These are phyloP conservation scores for Drosophila teissieri DNA, from an alignment of 1,140 invertebrate genomes.

Conservation along the genomic window DNA sequence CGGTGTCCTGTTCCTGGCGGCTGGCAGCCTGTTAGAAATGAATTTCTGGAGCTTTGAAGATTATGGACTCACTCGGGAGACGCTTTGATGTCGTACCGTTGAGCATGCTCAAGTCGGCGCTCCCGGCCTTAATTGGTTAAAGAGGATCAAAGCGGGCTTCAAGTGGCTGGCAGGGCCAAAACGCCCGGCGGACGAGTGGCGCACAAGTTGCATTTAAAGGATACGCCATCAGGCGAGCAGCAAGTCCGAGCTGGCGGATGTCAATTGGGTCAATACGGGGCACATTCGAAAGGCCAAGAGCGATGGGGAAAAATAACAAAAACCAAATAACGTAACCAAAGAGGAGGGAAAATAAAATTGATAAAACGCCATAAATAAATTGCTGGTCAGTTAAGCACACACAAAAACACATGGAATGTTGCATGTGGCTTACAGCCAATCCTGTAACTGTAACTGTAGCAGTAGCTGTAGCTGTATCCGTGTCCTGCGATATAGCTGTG, in stretches of 20 bases:
- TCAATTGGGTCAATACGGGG: neutral
- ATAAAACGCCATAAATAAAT: conserved; percentile 79
- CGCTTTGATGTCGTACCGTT: conserved; percentile 76
- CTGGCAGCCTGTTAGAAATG: conserved; percentile 71
- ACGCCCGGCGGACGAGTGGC: conserved; percentile 25
- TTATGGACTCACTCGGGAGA: conserved; percentile 75
- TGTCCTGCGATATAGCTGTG: conserved; percentile 2
- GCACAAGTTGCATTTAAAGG: conserved; percentile 83
- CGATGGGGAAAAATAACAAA: neutral
- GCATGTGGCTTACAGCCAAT: conserved; percentile 34
- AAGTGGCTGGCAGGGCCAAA: conserved; percentile 41
- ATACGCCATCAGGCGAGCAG: conserved; percentile 79
- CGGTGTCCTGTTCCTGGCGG: conserved; percentile 18
- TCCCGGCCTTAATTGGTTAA: conserved; percentile 63
- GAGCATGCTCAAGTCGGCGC: conserved; percentile 64
- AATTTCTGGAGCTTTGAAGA: conserved; percentile 84
- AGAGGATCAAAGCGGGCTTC: conserved; percentile 74
- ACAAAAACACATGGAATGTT: conserved; percentile 24
- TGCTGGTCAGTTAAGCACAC: conserved; percentile 66
- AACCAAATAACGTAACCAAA: conserved; percentile 2
- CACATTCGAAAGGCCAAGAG: neutral
- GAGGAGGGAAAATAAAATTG: conserved; percentile 54
- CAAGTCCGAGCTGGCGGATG: conserved; percentile 17
- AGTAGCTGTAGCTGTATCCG: neutral
- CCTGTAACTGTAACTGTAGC: conserved; percentile 1